phyloP scores from a whole-genome alignment of 1,140 invertebrate species.

The Habropoda laboriosa region DNA sequence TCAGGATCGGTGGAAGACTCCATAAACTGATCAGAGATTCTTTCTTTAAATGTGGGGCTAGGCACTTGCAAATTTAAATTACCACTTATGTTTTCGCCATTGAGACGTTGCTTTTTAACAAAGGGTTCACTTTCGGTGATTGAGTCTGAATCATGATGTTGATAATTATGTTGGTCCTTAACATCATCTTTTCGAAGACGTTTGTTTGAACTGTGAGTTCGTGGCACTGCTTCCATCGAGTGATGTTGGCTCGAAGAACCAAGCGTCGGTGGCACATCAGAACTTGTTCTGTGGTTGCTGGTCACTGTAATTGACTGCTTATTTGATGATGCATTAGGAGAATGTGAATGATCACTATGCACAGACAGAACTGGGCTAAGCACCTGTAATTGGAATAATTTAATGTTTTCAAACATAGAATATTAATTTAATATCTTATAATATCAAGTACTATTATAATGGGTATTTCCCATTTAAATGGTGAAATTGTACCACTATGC shows the following conservation, averaged over 20 bases:
- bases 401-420: not conserved
- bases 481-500: not conserved
- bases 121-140: slow-evolving; percentile 62
- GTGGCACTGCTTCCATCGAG: slow-evolving; percentile 81
- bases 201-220: slow-evolving; percentile 85
- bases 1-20: slow-evolving; percentile 67
- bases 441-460: not conserved
- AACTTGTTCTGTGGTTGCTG: slow-evolving; percentile 74
- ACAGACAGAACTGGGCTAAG: slow-evolving; percentile 77
- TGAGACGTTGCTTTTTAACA: slow-evolving; percentile 75
- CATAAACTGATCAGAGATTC: slow-evolving; percentile 60
- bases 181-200: slow-evolving; percentile 83
- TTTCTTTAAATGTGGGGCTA: slow-evolving; percentile 73
- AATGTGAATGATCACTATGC: slow-evolving; percentile 78
- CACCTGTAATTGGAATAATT: slow-evolving; percentile 64
- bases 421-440: not conserved
- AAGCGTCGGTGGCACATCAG: slow-evolving; percentile 63
- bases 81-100: slow-evolving; percentile 76
- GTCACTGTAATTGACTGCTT: slow-evolving; percentile 68
- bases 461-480: not conserved
- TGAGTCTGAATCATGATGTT: slow-evolving; percentile 31
- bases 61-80: slow-evolving; percentile 80
- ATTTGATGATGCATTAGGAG: slow-evolving; percentile 74
- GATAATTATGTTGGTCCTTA: slow-evolving; percentile 46
- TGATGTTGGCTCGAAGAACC: slow-evolving; percentile 75